Evolutionary conservation across 1,140 invertebrate genomes (phyloP).

Genomic region (Geopemphigus sp.): DNA sequence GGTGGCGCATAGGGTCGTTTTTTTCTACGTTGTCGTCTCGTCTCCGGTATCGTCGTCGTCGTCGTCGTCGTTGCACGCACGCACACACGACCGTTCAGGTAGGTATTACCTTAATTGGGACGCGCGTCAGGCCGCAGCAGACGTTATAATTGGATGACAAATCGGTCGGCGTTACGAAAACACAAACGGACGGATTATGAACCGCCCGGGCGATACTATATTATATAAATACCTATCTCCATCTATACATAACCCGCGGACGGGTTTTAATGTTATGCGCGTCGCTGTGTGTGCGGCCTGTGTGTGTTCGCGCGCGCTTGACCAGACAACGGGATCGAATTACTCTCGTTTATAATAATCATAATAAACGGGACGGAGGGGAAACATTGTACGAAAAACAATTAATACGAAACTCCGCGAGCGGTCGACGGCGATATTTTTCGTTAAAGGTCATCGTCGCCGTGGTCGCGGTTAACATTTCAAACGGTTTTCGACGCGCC

Average conservation of each 20-base stretch:
- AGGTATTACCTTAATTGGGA: conserved; percentile 34
- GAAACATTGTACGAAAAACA: too few relatives aligned
- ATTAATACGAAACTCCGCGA: too few relatives aligned
- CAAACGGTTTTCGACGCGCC: too few relatives aligned
- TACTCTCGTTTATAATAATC: too few relatives aligned
- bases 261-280: conserved; percentile 10
- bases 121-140: background rate
- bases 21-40: background rate
- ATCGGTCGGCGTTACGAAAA: conserved; percentile 45
- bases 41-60: background rate
- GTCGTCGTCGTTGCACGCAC: background rate
- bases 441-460: too few relatives aligned
- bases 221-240: too few relatives aligned
- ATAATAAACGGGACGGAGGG: too few relatives aligned
- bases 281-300: conserved; percentile 27
- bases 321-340: too few relatives aligned
- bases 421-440: too few relatives aligned
- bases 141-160: conserved; percentile 43
- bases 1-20: too few relatives aligned
- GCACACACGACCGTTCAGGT: background rate
- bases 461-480: too few relatives aligned
- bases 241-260: background rate
- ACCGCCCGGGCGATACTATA: background rate
- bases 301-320: conserved; percentile 13
- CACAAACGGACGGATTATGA: conserved; percentile 30